These are phyloP conservation scores for Monoplex corrugatus DNA, from an alignment of 2,888 invertebrate genomes.

Conservation along the genomic window DNA sequence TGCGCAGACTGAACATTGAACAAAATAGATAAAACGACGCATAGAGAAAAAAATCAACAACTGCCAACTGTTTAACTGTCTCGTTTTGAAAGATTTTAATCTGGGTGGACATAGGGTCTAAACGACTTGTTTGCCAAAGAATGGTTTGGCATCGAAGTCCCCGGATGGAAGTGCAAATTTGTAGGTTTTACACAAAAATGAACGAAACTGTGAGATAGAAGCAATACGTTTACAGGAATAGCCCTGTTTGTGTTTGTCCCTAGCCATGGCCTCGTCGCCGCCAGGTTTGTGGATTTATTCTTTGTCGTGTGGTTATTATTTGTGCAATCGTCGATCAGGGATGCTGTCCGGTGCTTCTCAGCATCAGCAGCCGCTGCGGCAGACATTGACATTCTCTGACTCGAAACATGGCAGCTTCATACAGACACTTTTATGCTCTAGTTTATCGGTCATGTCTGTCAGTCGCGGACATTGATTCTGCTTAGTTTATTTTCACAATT, in stretches of 20 bases:
- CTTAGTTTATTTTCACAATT: not conserved
- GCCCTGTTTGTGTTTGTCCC: conserved; percentile 56
- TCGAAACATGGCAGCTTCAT: conserved; percentile 48
- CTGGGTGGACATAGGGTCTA: no score
- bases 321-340: not conserved
- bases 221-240: conserved; percentile 54
- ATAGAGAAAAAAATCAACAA: no score
- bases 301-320: conserved; percentile 26
- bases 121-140: conserved; percentile 52
- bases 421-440: not conserved
- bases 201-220: conserved; percentile 62
- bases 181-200: conserved; percentile 60
- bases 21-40: no score
- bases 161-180: conserved; percentile 63
- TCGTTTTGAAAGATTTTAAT: no score
- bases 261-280: conserved; percentile 60
- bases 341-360: not conserved
- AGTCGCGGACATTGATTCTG: not conserved
- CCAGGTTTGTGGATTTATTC: conserved; percentile 53
- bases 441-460: not conserved
- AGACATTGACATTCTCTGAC: conserved; percentile 37
- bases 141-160: conserved; percentile 59
- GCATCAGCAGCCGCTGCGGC: conserved; percentile 40
- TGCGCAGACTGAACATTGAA: no score
- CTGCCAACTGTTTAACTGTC: no score